These are phyloP conservation scores for Caenorhabditis becei DNA, from an alignment of 2,888 invertebrate species.

Conservation along the genomic window DNA sequence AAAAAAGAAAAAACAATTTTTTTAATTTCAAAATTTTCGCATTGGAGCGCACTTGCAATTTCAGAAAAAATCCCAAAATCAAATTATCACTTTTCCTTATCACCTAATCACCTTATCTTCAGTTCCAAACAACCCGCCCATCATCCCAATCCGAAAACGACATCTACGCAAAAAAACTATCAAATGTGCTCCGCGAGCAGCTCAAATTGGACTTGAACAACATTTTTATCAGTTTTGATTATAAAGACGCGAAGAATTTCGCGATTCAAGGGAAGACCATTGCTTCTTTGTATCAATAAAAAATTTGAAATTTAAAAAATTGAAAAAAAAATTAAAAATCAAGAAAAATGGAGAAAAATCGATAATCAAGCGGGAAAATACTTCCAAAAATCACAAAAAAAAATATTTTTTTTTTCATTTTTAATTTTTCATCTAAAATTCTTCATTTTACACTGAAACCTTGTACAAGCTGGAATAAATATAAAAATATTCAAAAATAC, in stretches of 20 bases:
- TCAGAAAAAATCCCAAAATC: constrained; percentile 5
- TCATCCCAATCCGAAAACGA: constrained; percentile 58
- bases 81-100: neutral
- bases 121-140: constrained; percentile 56
- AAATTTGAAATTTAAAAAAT: neutral
- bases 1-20: neutral
- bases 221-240: constrained; percentile 51
- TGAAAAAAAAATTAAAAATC: neutral
- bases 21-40: neutral
- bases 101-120: constrained; percentile 8
- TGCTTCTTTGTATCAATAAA: constrained; percentile 54
- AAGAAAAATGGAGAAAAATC: neutral
- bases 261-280: constrained; percentile 53
- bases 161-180: constrained; percentile 35
- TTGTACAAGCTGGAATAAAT: no score
- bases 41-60: neutral
- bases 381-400: neutral
- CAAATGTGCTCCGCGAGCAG: constrained; percentile 27
- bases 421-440: neutral
- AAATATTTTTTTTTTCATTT: neutral
- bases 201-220: constrained; percentile 41
- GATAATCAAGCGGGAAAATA: no score
- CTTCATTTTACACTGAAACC: no score
- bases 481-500: no score
- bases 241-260: constrained; percentile 51